Evolutionary conservation across 64 coral and sea anemone species (phyloP).

Genomic region (Stichodactyla mertensii): DNA sequence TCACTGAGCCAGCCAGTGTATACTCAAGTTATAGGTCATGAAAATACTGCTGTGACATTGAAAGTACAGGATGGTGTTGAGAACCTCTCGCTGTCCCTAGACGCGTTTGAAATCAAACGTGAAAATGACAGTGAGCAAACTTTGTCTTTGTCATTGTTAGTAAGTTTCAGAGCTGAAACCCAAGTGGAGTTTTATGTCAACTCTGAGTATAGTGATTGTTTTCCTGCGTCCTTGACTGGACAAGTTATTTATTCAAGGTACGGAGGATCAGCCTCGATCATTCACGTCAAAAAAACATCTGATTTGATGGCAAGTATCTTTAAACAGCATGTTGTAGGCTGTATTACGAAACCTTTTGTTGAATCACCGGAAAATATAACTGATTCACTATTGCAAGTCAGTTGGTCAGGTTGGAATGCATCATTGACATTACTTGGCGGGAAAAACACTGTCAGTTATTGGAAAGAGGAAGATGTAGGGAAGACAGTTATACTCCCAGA

Average conservation of each 20-base stretch:
- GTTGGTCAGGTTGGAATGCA: conserved; percentile 40
- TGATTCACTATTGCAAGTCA: conserved; percentile 44
- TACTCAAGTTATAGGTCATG: conserved; percentile 25
- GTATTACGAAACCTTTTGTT: conserved; percentile 33
- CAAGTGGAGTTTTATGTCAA: conserved; percentile 50
- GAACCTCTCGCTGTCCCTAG: neutral
- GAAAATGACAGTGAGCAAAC: neutral
- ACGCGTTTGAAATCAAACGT: conserved; percentile 2
- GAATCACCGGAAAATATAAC: conserved; percentile 28
- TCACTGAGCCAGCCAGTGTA: neutral
- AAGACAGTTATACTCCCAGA: conserved; percentile 64
- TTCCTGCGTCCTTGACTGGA: conserved; percentile 44
- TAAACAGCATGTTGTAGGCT: conserved; percentile 27
- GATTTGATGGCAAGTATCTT: conserved; percentile 11
- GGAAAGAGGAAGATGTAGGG: conserved; percentile 68
- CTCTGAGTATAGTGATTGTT: conserved; percentile 49
- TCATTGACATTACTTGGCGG: conserved; percentile 26
- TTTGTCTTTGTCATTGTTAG: conserved; percentile 46
- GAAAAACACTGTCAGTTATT: neutral
- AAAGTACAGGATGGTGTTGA: neutral
- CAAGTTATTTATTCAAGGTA: conserved; percentile 58
- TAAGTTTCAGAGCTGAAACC: conserved; percentile 51
- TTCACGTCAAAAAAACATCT: conserved; percentile 28
- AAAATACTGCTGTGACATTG: conserved; percentile 25
- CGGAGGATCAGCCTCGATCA: conserved; percentile 70